phyloP scores from a whole-genome alignment of 2,888 invertebrate species.

The Dromius quadrimaculatus region DNA sequence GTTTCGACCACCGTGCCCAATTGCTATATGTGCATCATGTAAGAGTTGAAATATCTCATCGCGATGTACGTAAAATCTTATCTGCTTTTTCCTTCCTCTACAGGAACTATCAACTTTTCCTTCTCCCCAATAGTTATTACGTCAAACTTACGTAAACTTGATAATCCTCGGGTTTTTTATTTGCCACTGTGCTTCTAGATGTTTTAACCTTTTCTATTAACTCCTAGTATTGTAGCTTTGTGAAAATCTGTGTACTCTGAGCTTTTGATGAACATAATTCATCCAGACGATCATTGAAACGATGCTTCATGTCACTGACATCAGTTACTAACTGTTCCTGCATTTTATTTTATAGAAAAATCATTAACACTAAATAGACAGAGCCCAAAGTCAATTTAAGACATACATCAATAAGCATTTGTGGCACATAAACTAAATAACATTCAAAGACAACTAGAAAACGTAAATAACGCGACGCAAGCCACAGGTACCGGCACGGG shows the following conservation, averaged over 20 bases:
- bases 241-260: too few relatives aligned
- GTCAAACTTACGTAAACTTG: too few relatives aligned
- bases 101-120: slow-evolving; percentile 52
- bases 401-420: neutral
- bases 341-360: slow-evolving; percentile 42
- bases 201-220: too few relatives aligned
- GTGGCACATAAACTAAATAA: neutral
- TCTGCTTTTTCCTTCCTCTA: slow-evolving; percentile 13
- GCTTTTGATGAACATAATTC: too few relatives aligned
- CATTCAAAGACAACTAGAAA: neutral
- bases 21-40: slow-evolving; percentile 55
- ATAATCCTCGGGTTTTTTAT: too few relatives aligned
- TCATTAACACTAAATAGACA: slow-evolving; percentile 34
- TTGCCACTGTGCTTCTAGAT: too few relatives aligned
- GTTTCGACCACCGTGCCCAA: slow-evolving; percentile 58
- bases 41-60: slow-evolving; percentile 57
- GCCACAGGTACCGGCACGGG: neutral
- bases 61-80: slow-evolving; percentile 51
- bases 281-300: too few relatives aligned
- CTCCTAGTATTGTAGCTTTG: too few relatives aligned
- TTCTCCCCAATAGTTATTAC: too few relatives aligned
- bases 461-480: neutral
- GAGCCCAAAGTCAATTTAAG: slow-evolving; percentile 22
- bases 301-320: too few relatives aligned
- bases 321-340: too few relatives aligned